Conservation (phyloP, 2,888 invertebrate species). For the Coremacera marginata region DNA sequence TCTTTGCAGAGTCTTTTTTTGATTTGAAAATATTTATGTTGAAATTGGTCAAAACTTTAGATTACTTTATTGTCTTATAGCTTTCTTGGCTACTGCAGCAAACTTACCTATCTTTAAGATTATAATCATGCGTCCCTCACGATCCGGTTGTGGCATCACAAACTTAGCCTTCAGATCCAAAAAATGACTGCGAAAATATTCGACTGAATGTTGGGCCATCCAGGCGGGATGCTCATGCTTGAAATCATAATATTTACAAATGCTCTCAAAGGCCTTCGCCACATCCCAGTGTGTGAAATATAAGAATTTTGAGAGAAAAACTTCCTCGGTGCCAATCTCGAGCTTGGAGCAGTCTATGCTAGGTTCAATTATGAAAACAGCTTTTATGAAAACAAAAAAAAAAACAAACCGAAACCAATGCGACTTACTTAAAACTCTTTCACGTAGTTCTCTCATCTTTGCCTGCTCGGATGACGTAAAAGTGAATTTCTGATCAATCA, state of each 20-base stretch:
- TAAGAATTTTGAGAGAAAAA: constrained; percentile 61
- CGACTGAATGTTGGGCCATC: constrained; percentile 60
- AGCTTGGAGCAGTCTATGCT: constrained; percentile 56
- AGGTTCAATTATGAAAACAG: no score
- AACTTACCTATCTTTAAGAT: constrained; percentile 55
- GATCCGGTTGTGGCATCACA: constrained; percentile 62
- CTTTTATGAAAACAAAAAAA: constrained; percentile 4
- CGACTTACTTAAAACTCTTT: constrained; percentile 48
- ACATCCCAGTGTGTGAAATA: constrained; percentile 59
- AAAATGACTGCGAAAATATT: constrained; percentile 59
- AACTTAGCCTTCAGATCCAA: constrained; percentile 58
- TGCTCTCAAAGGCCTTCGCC: constrained; percentile 55
- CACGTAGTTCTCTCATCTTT: constrained; percentile 56
- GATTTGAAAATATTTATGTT: no score
- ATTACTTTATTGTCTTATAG: no score
- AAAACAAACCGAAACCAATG: neutral
- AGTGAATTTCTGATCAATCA: constrained; percentile 52
- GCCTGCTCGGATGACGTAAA: constrained; percentile 53
- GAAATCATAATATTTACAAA: constrained; percentile 62
- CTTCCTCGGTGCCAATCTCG: constrained; percentile 59
- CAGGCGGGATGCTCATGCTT: constrained; percentile 60
- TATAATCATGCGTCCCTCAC: constrained; percentile 60
- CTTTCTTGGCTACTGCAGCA: no score
- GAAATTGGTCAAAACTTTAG: no score
- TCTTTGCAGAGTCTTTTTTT: no score